Conservation (phyloP, 2,113 vertebrate species). For the Scomber scombrus region DNA sequence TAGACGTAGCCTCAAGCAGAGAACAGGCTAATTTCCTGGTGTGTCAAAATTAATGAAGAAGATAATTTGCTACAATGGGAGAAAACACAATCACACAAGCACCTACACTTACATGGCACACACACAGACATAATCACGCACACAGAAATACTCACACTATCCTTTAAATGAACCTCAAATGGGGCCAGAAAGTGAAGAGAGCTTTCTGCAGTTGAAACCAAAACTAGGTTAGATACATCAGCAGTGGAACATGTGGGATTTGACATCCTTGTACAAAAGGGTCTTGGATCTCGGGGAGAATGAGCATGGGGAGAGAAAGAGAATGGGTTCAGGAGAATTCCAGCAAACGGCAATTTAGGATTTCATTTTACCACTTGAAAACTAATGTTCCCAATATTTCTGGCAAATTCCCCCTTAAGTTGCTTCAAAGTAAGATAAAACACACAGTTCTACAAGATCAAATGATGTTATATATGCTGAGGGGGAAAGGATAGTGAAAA, state of each 20-base stretch:
- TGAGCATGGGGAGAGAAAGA: background rate
- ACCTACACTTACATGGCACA: conserved; percentile 8
- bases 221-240: conserved; percentile 71
- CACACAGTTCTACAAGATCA: background rate
- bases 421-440: background rate
- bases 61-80: conserved; percentile 75
- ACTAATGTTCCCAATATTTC: background rate
- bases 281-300: conserved; percentile 27
- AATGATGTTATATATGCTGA: background rate
- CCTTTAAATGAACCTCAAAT: conserved; percentile 71
- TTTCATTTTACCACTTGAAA: conserved; percentile 5
- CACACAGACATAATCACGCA: background rate
- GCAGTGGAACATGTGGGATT: conserved; percentile 44
- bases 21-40: conserved; percentile 74
- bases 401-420: background rate
- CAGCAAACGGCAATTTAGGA: background rate
- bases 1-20: conserved; percentile 75
- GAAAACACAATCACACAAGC: conserved; percentile 36
- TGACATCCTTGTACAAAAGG: conserved; percentile 22
- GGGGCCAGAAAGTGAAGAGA: conserved; percentile 56
- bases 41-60: conserved; percentile 82
- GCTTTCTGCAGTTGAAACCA: conserved; percentile 51
- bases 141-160: conserved; percentile 39
- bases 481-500: too few species aligned
- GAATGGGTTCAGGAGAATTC: conserved; percentile 39